These are phyloP conservation scores for Brachyistius frenatus DNA, from an alignment of 2,113 vertebrate species.

Conservation along the genomic window DNA sequence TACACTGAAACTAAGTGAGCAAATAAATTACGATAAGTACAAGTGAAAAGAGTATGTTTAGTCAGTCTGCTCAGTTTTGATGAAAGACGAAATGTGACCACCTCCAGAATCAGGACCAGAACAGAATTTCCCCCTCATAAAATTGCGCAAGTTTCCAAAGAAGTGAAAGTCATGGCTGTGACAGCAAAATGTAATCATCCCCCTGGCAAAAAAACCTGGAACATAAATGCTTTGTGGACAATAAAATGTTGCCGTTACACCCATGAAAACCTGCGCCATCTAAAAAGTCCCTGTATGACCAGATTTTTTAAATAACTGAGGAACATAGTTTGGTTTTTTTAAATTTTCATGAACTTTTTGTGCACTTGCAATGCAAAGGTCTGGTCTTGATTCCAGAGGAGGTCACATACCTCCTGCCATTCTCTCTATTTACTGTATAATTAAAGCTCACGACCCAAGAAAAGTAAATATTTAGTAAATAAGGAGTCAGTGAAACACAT, in stretches of 20 bases:
- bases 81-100: too few relatives aligned
- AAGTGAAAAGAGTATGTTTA: conserved; percentile 18
- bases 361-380: background rate
- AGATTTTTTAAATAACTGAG: background rate
- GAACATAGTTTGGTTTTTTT: background rate
- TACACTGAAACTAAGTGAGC: conserved; percentile 3
- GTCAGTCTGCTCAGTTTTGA: too few relatives aligned
- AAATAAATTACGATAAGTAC: conserved; percentile 34
- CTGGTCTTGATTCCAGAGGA: background rate
- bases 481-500: conserved; percentile 50
- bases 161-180: too few relatives aligned
- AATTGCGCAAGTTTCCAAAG: too few relatives aligned
- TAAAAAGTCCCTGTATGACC: background rate
- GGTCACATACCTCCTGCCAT: conserved; percentile 27
- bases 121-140: too few relatives aligned
- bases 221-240: too few relatives aligned
- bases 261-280: conserved; percentile 15
- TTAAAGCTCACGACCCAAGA: conserved; percentile 51
- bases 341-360: background rate
- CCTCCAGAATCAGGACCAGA: too few relatives aligned
- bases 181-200: too few relatives aligned
- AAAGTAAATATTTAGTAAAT: conserved; percentile 65
- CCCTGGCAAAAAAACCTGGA: too few relatives aligned
- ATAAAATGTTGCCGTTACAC: background rate
- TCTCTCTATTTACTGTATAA: conserved; percentile 53